These are phyloP conservation scores for Plebejus melissa DNA, from an alignment of 2,888 invertebrate genomes.

Conservation along the genomic window DNA sequence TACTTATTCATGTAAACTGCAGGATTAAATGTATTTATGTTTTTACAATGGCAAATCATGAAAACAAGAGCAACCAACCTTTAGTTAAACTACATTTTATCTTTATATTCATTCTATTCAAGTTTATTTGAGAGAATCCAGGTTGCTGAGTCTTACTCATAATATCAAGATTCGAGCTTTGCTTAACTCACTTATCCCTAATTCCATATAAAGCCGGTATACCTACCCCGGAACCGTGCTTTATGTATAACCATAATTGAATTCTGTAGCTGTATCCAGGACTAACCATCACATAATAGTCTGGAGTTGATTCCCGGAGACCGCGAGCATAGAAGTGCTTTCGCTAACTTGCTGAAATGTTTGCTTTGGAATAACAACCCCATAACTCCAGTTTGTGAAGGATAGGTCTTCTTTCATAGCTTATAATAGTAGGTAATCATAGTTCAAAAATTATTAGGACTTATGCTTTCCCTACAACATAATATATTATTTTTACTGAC, in stretches of 20 bases:
- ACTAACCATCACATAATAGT: conserved; percentile 53
- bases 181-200: conserved; percentile 5
- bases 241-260: conserved; percentile 33
- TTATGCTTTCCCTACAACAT: too few relatives aligned
- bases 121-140: background rate
- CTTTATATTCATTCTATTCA: background rate
- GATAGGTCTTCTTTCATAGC: background rate
- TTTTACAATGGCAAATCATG: background rate
- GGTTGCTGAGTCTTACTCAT: background rate
- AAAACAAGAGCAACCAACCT: background rate
- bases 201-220: conserved; percentile 4
- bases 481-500: too few relatives aligned
- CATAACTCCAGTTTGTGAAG: conserved; percentile 29
- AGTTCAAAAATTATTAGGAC: too few relatives aligned
- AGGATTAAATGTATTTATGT: too few relatives aligned
- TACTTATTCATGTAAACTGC: too few relatives aligned
- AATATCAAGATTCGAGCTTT: background rate
- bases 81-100: background rate
- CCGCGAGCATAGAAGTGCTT: conserved; percentile 50
- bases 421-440: too few relatives aligned
- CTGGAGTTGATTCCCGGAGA: conserved; percentile 44
- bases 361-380: conserved; percentile 47
- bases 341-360: conserved; percentile 66
- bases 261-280: conserved; percentile 48
- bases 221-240: background rate